Evolutionary conservation across 2,888 invertebrate genomes (phyloP).

Genomic region (Panorpa germanica): DNA sequence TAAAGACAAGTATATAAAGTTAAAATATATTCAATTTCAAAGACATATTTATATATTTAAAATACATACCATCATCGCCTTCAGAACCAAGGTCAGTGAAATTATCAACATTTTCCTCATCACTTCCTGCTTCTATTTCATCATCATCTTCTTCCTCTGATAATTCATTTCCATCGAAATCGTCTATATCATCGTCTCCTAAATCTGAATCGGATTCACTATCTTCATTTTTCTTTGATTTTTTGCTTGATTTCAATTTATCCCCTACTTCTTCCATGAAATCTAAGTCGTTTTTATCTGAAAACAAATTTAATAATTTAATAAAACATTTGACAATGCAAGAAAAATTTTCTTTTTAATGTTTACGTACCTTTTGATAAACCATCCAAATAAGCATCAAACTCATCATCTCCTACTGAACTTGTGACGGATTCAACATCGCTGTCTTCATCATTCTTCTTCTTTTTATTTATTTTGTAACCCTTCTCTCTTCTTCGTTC

Average conservation of each 20-base stretch:
- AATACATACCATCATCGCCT: conserved; percentile 17
- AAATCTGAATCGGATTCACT: conserved; percentile 18
- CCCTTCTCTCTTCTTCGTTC: conserved; percentile 28
- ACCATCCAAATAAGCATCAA: conserved; percentile 28
- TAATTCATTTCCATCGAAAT: conserved; percentile 14
- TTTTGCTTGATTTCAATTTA: conserved; percentile 15
- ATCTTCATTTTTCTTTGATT: conserved; percentile 12
- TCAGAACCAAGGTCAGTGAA: conserved; percentile 16
- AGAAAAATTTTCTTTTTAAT: conserved; percentile 16
- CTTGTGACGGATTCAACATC: conserved; percentile 42
- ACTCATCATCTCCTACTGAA: conserved; percentile 44
- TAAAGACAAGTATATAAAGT: no score
- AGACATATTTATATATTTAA: background rate
- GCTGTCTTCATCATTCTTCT: conserved; percentile 27
- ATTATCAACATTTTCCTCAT: conserved; percentile 16
- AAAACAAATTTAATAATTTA: background rate
- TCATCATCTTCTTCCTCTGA: conserved; percentile 18
- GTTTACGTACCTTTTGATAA: no score
- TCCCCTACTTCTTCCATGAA: conserved; percentile 44
- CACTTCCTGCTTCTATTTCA: conserved; percentile 23
- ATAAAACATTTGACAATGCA: conserved; percentile 7
- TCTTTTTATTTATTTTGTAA: conserved; percentile 20
- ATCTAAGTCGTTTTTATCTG: conserved; percentile 36
- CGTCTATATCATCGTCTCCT: conserved; percentile 21
- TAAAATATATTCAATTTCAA: no score